phyloP scores from a whole-genome alignment of 2,888 invertebrate genomes.

The Xestobium rufovillosum region DNA sequence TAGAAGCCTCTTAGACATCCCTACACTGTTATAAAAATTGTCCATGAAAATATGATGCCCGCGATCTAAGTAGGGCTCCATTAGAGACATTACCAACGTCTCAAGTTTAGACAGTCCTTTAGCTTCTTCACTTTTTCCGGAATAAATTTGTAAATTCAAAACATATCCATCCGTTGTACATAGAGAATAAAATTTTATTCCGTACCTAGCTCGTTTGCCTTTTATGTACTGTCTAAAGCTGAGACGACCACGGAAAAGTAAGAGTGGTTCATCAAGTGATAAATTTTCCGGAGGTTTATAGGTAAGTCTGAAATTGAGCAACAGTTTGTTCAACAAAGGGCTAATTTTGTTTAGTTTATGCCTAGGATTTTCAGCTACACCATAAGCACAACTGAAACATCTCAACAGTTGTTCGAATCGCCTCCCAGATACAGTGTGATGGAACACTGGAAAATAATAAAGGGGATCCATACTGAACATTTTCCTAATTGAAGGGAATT shows the following conservation, averaged over 20 bases:
- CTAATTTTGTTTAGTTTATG: too few species aligned
- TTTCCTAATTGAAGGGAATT: too few species aligned
- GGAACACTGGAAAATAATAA: too few species aligned
- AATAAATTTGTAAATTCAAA: slow-evolving; percentile 24
- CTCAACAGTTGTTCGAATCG: too few species aligned
- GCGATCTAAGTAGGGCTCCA: slow-evolving; percentile 27
- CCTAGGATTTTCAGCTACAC: too few species aligned
- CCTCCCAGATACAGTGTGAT: too few species aligned
- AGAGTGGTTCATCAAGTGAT: slow-evolving; percentile 23
- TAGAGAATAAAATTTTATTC: slow-evolving; percentile 25
- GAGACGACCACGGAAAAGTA: slow-evolving; percentile 21
- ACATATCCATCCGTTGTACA: slow-evolving; percentile 24
- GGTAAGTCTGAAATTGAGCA: too few species aligned
- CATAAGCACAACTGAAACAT: too few species aligned
- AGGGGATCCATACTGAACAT: too few species aligned
- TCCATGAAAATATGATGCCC: slow-evolving; percentile 31
- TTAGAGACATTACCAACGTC: slow-evolving; percentile 25
- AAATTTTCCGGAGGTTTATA: too few species aligned
- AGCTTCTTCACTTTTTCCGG: too few species aligned
- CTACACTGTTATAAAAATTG: slow-evolving; percentile 24
- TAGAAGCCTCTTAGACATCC: slow-evolving; percentile 19
- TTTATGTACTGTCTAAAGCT: slow-evolving; percentile 24
- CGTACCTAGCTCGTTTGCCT: slow-evolving; percentile 25
- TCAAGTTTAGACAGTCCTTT: slow-evolving; percentile 14
- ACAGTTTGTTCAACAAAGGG: too few species aligned